phyloP scores from a whole-genome alignment of 2,797 vertebrate species.

The Silurus aristotelis region DNA sequence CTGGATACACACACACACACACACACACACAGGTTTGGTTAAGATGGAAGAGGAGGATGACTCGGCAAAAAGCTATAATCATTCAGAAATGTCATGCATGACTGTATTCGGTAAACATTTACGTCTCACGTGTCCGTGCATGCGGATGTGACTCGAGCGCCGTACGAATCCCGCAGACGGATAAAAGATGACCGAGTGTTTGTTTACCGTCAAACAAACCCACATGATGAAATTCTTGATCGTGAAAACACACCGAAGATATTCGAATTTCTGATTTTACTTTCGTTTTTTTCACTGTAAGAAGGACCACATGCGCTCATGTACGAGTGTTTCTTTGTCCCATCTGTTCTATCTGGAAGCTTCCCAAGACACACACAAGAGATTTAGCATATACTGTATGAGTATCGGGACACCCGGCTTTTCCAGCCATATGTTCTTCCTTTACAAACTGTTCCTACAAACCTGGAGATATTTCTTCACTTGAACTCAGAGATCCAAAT shows the following conservation, averaged over 20 bases:
- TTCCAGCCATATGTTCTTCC: no score
- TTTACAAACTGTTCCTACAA: no score
- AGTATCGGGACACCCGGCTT: no score
- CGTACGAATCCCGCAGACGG: not conserved
- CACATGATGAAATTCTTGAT: not conserved
- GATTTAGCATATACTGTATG: not conserved
- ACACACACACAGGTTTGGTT: conserved; percentile 16
- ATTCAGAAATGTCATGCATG: conserved; percentile 25
- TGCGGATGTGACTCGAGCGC: conserved; percentile 6
- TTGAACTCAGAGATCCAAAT: no score
- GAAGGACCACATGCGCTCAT: not conserved
- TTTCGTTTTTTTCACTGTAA: conserved; percentile 10
- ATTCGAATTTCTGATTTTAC: conserved; percentile 1
- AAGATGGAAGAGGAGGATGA: not conserved
- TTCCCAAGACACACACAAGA: conserved; percentile 30
- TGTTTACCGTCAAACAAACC: not conserved
- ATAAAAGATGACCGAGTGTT: conserved; percentile 1
- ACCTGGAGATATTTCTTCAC: no score
- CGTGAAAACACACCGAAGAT: not conserved
- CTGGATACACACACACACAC: not conserved
- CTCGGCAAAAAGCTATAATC: not conserved
- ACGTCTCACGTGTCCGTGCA: conserved; percentile 28
- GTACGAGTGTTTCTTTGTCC: conserved; percentile 32
- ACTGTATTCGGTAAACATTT: conserved; percentile 20
- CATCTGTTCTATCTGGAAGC: conserved; percentile 45